Evolutionary conservation across 2,113 vertebrate genomes (phyloP), one percentile per base, ranked within the genome.

Genomic region (Paracanthobrama guichenoti): DNA sequence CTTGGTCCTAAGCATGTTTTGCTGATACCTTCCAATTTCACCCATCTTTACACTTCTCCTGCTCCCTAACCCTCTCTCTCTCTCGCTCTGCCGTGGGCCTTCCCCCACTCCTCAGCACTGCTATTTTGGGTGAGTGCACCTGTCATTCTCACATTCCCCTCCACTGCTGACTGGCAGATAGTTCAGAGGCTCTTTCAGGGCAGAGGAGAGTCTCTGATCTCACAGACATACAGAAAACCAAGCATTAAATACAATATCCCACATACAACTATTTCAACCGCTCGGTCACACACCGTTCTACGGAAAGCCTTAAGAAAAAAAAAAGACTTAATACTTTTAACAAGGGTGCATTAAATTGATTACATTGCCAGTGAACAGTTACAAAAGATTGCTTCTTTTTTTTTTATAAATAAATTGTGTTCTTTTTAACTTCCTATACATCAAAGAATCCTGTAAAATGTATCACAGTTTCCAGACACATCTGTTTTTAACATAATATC

Each of bases 71-170:
- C 35, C 53, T 22, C 69, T 60, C 73, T 55, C 76, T 64, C 18
- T 39, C 64, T 20, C 53, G 11, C 55, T 71, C 67, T 42, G 67
- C 50, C 28, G 10, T 12, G 86, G 86, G 69, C 57, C 55, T 24
- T 12, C 71, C 73, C 22, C 88, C 72, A 35, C 8, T 69, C 7
- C 89, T 82, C 79, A 86, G 50, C 85, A 88, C 86, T 90, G 84
- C 88, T 94, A 95, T 94, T 95, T 94, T 92, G 84, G 90, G 92
- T 79, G 88, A 83, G 87, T 90, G 93, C 94, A 95, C 93, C 94
- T 95, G 94, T 95, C 93, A 90, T 90, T 91, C 93, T 93, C 90
- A 91, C 93, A 91, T 95, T 95, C 90, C 93, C 90, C 91, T 81
- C 86, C 88, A 88, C 88, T 94, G 94, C 94, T 94, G 94, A 95